Conservation (phyloP, 2,797 vertebrate genomes). For the Myotis myotis region DNA sequence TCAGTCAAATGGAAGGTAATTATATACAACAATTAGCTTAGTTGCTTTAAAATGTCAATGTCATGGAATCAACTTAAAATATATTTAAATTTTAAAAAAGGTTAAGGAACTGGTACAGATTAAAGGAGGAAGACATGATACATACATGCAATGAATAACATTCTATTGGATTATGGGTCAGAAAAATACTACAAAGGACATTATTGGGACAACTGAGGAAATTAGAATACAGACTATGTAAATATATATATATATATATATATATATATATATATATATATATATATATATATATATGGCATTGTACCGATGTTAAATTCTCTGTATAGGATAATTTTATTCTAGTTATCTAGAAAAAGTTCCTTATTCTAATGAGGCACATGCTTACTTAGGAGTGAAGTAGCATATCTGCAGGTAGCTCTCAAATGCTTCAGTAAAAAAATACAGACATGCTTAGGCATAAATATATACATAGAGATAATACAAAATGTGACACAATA, state of each 20-base stretch:
- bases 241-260: too few relatives aligned
- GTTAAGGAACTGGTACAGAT: not conserved
- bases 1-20: not conserved
- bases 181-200: not conserved
- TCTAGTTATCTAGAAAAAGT: not conserved
- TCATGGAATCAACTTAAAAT: constrained; percentile 31
- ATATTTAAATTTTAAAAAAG: constrained; percentile 1
- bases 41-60: not conserved
- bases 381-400: not conserved
- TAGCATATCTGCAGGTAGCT: not conserved
- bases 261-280: too few relatives aligned
- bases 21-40: not conserved
- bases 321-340: not conserved
- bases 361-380: not conserved
- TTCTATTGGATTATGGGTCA: not conserved
- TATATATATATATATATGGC: not conserved
- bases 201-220: not conserved
- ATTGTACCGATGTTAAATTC: not conserved
- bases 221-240: not conserved
- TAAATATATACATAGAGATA: not conserved
- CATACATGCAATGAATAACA: not conserved
- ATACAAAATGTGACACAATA: not conserved
- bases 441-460: not conserved
- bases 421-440: not conserved
- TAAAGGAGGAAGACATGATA: constrained; percentile 3